Evolutionary conservation across 1,140 invertebrate species (phyloP), one percentile per base, ranked within the genome.

Genomic region (Dendrolimus kikuchii): DNA sequence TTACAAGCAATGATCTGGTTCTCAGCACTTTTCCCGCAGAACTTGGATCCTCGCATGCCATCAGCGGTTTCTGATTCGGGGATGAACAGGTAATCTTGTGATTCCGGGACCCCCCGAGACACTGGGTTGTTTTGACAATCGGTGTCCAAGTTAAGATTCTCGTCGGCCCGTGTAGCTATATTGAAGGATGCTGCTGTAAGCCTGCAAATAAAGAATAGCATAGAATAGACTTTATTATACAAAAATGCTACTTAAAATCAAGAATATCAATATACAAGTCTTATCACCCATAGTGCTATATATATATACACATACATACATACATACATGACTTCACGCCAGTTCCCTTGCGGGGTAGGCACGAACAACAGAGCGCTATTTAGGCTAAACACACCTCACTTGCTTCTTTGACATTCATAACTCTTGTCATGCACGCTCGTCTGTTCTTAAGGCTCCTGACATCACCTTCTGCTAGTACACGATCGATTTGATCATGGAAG

Each of bases 41-140:
- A 88, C 59, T 86, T 88, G 58, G 75, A 68, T 0, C 81, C 86
- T 42, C 82, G 54, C 2, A 86, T 53, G 0, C 86, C 86, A 9
- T 86, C 83, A 48, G 74, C 77, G 0, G 85, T 81, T 55, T 88
- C 67, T 10, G 88, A 85, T 57, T 89, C 82, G 38, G 88, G 88
- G 41, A 90, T 89, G 72, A 87, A 81, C 8, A 89, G 62, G 66
- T 88, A 89, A 64, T 90, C 89, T 51, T 89, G 82, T 0, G 77
- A 82, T 44, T 78, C 68, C 0, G 69, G 10, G 0, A 54, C 40
- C 0, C 83, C 84, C 23, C 71, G 70, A 0, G 75, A 77, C 8
- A 82, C 70, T 0, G 86, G 86, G 58, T 86, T 87, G 37, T 71
- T 59, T 45, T 84, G 76, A 46, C 86, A 88, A 45, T 88, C 84